Conservation (phyloP, 2,797 vertebrate species). For the Lutjanus argentimaculatus region DNA sequence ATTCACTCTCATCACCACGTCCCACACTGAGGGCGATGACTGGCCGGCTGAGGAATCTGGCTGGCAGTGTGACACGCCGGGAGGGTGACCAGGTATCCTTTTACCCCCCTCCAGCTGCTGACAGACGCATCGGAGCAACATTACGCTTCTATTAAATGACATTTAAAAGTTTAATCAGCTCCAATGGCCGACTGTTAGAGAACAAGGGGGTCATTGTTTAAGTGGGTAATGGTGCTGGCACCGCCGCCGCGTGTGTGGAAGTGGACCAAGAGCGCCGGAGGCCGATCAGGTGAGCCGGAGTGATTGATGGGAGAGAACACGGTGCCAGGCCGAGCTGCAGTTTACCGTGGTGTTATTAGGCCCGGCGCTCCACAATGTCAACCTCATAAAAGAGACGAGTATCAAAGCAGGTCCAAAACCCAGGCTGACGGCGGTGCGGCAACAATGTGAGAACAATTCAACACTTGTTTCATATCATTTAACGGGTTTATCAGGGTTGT, state of each 20-base stretch:
- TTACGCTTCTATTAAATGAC: conserved; percentile 81
- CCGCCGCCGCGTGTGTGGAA: conserved; percentile 31
- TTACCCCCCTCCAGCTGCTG: conserved; percentile 66
- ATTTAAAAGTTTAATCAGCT: conserved; percentile 85
- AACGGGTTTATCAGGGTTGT: conserved; percentile 4
- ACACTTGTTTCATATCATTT: conserved; percentile 7
- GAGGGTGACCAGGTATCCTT: conserved; percentile 70
- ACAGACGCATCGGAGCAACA: conserved; percentile 75
- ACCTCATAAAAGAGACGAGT: conserved; percentile 21
- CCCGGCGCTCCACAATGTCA: conserved; percentile 12
- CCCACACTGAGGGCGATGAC: conserved; percentile 53
- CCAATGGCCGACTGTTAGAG: conserved; percentile 72
- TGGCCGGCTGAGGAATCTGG: conserved; percentile 42
- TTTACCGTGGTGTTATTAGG: conserved; percentile 21
- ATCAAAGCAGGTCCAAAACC: conserved; percentile 12
- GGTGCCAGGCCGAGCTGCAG: conserved; percentile 32
- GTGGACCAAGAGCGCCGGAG: conserved; percentile 50
- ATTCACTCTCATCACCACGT: conserved; percentile 57
- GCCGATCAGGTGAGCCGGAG: conserved; percentile 64
- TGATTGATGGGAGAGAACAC: conserved; percentile 55
- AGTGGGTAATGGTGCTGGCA: conserved; percentile 72
- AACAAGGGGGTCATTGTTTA: conserved; percentile 78
- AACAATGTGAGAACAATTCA: conserved; percentile 30
- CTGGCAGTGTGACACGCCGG: conserved; percentile 52
- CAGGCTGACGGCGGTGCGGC: not conserved